Base-by-base conservation (phyloP, 2,113 vertebrate genomes). In the Malurus elegans region DNA sequence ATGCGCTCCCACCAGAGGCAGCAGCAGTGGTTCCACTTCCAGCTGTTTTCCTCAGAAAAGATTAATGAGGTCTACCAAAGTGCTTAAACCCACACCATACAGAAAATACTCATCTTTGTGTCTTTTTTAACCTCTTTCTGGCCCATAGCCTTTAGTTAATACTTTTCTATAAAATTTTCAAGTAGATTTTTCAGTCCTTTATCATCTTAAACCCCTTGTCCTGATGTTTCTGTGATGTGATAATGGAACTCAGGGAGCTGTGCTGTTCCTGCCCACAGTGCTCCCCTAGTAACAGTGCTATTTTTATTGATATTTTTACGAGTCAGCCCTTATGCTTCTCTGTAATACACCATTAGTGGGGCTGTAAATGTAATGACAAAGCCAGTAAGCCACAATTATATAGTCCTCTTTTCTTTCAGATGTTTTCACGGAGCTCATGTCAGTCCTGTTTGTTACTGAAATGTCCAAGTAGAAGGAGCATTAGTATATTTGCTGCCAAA, bases 251-350 rank as follows among this genome's bases (percentile, higher is more conserved):
- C 7, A 7, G 42, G 57, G 18, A 76, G 13, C 54, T 86, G 31
- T 88, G 38, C 67, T 91, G 1, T 87, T 93, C 62, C 62, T 65
- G 62, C 75, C 45, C 50, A 47, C 57, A 81, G 54, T 3, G 2
- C 36, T 89, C 45, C 75, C 80, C 70, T 87, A 58, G 73, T 79
- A 82, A 76, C 80, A 66, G 57, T 69, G 34, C 53, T 91, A 57
- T 82, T 92, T 96, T 93, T 90, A 92, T 79, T 91, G 38, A 9
- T 82, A 38, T 54, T 90, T 95, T 90, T 73, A 40, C 62, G 61
- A 32, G 32, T 45, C 70, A 74, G 54, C 58, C 20, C 69, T 51
- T 40, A 29, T 79, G 57, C 15, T 87, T 91, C 81, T 85, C 61
- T 45, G 23, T 47, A 65, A 66, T 85, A 45, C 50, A 54, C 70